These are phyloP conservation scores for Tethea ocularis DNA, from an alignment of 2,888 invertebrate genomes.

Conservation along the genomic window DNA sequence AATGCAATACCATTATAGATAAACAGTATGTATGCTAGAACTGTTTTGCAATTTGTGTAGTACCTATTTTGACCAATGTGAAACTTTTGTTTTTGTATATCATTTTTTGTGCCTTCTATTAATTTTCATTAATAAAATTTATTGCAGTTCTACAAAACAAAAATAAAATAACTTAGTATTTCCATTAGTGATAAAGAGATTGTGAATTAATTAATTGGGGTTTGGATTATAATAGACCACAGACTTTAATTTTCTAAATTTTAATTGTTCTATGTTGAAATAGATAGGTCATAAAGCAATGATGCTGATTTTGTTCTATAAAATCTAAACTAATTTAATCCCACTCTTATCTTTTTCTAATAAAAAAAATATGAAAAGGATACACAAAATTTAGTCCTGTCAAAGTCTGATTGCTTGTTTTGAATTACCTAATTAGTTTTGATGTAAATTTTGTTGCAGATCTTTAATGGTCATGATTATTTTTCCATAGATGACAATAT, in stretches of 20 bases:
- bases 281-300: neutral
- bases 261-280: neutral
- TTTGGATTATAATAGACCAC: constrained; percentile 13
- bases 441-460: too few relatives aligned
- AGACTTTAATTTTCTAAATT: neutral
- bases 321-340: too few relatives aligned
- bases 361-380: too few relatives aligned
- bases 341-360: too few relatives aligned
- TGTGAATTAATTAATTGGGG: constrained; percentile 19
- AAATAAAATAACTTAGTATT: neutral
- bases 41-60: constrained; percentile 43
- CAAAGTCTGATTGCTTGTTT: too few relatives aligned
- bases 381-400: too few relatives aligned
- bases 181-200: constrained; percentile 20
- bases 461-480: too few relatives aligned
- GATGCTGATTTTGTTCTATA: neutral
- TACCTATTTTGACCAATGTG: constrained; percentile 46
- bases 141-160: constrained; percentile 17
- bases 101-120: constrained; percentile 25
- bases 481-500: too few relatives aligned
- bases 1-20: constrained; percentile 51
- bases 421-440: too few relatives aligned
- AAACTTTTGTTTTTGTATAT: constrained; percentile 24
- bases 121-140: constrained; percentile 27
- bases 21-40: constrained; percentile 49